phyloP scores from a whole-genome alignment of 1,140 invertebrate species.

The Maconellicoccus hirsutus region DNA sequence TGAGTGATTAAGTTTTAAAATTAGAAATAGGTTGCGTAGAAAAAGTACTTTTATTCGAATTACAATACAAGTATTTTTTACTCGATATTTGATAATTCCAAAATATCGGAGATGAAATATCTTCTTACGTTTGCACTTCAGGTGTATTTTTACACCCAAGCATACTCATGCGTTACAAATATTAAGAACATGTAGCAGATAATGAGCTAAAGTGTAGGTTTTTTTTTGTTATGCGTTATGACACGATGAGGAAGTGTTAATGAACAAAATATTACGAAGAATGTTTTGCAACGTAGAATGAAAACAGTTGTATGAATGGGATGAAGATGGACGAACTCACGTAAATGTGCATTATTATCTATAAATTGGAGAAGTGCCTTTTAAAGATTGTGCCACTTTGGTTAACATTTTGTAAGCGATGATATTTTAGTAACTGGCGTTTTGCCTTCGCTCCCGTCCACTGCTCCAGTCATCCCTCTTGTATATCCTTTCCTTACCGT shows the following conservation, averaged over 20 bases:
- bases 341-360: conserved; percentile 1
- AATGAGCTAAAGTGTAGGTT: neutral
- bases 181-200: neutral
- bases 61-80: too few species aligned
- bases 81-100: too few species aligned
- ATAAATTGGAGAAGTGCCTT: neutral
- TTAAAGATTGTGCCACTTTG: neutral
- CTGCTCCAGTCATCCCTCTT: neutral
- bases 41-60: too few species aligned
- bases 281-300: neutral
- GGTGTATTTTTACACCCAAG: neutral
- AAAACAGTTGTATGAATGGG: neutral
- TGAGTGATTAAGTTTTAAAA: too few species aligned
- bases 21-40: too few species aligned
- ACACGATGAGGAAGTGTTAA: conserved; percentile 3
- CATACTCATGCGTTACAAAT: neutral
- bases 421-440: neutral
- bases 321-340: neutral
- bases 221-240: neutral
- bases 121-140: neutral
- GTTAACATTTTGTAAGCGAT: neutral
- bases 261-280: conserved; percentile 3
- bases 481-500: neutral
- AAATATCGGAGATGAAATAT: too few species aligned
- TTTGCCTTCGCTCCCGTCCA: neutral